Evolutionary conservation across 37 sponge, comb jelly and placozoan species (phyloP), one percentile per base, ranked within the genome.

Genomic region (Ephydatia muelleri): DNA sequence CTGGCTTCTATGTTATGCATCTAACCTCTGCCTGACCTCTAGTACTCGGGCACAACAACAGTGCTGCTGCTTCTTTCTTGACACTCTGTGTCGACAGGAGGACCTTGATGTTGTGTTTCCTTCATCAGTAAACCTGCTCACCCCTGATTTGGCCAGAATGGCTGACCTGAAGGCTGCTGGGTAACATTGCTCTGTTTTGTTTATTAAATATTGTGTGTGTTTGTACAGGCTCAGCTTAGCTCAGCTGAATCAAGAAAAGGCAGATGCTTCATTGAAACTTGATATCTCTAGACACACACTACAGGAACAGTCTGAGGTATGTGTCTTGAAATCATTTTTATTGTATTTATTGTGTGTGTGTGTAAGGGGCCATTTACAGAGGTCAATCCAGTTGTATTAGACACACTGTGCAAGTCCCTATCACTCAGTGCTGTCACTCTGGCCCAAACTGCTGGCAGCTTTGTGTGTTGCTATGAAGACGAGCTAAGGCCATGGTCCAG

Each of bases 401-500:
- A 73, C 0, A 68, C 43, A 38, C 72, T 25, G 22, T 38, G 57
- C 36, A 85, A 83, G 65, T 82, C 67, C 9, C 49, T 91, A 6
- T 36, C 67, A 0, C 84, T 91, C 0, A 86, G 80, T 79, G 65
- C 87, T 39, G 37, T 66, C 25, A 91, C 91, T 2, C 80, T 91
- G 29, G 31, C 32, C 19, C 91, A 91, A 78, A 68, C 83, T 16
- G 35, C 75, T 2, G 77, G 11, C 49, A 83, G 78, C 68, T 91
- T 91, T 80, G 77, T 80, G 25, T 76, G 79, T 36, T 37, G 38
- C 48, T 91, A 91, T 49, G 70, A 91, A 75, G 49, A 38, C 21
- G 91, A 91, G 70, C 70, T 91, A 3, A 74, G 68, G 29, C 91
- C 87, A 0, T 91, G 91, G 91, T 82, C 78, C 28, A 82, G 57